Base-by-base conservation (phyloP, 2,888 invertebrate species). In the Drosophila kanekoi region DNA sequence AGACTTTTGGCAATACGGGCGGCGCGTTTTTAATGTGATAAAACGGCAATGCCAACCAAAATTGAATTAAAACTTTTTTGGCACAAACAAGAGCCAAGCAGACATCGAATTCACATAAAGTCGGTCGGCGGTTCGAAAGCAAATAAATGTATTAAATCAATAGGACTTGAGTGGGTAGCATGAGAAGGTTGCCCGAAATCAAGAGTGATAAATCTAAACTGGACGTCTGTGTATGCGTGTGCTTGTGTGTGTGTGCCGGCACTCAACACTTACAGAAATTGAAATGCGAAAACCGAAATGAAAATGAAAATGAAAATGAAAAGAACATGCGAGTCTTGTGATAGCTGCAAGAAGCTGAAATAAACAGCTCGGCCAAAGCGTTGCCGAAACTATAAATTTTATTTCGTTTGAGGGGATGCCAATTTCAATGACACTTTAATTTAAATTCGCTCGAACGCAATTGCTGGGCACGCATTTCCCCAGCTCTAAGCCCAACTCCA, bases 351-450 rank as follows among this genome's bases (percentile, higher is more conserved):
- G 69, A 47, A 45, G 47, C 54, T 64, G 69, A 69, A 73, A 72
- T 70, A 67, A 78, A 80, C 67, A 67, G 61, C 51, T 58, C 40
- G 70, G 51, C 69, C 65, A 66, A 54, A 54, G 59, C 62, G 57
- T 33, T 72, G 80, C 66, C 72, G 67, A 83, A 79, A 84, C 86
- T 88, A 89, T 89, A 89, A 89, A 89, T 89, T 89, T 86, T 87
- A 82, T 86, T 86, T 86, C 70, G 68, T 67, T 77, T 85, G 80
- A 87, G 80, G 77, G 87, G 66, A 70, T 84, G 84, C 87, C 86
- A 87, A 80, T 86, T 81, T 74, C 87, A 87, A 87, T 89, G 90
- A 89, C 90, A 89, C 81, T 89, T 89, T 90, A 89, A 89, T 89
- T 89, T 89, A 89, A 90, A 90, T 90, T 88, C 79, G 80, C 77